Conservation (phyloP, 2,888 invertebrate species). For the Tinea semifulvella region DNA sequence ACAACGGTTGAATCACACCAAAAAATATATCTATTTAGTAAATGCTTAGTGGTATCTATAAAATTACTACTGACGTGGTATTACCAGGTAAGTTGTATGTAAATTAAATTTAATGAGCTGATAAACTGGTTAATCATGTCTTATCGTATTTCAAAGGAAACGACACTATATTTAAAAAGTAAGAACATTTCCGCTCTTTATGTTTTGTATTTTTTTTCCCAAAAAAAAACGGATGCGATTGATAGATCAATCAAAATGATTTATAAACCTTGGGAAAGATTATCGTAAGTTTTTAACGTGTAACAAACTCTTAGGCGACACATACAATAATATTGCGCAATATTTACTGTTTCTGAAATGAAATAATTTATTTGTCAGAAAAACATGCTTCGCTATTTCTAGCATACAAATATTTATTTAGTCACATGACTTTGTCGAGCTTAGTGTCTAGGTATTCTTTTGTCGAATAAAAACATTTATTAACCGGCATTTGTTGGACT, state of each 20-base stretch:
- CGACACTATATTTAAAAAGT: conserved; percentile 47
- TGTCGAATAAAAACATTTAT: too few species aligned
- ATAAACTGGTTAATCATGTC: conserved; percentile 39
- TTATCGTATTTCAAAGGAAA: conserved; percentile 51
- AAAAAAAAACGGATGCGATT: conserved; percentile 39
- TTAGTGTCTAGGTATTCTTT: too few species aligned
- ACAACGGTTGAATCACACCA: too few species aligned
- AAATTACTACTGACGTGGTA: not conserved
- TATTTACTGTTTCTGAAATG: too few species aligned
- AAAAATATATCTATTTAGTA: too few species aligned
- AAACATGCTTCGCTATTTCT: too few species aligned
- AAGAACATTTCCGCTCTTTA: conserved; percentile 53
- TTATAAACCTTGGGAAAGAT: not conserved
- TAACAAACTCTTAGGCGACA: too few species aligned
- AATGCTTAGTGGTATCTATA: not conserved
- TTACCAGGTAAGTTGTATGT: conserved; percentile 10
- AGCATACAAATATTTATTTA: too few species aligned
- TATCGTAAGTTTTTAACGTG: not conserved
- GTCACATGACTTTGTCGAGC: too few species aligned
- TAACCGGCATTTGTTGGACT: too few species aligned
- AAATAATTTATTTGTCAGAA: too few species aligned
- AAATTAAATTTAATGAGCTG: conserved; percentile 43
- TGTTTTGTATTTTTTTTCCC: conserved; percentile 52
- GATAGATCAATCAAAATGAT: conserved; percentile 30
- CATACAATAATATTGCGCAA: too few species aligned